Evolutionary conservation across 2,888 invertebrate genomes (phyloP).

Genomic region (Bombyx huttoni): DNA sequence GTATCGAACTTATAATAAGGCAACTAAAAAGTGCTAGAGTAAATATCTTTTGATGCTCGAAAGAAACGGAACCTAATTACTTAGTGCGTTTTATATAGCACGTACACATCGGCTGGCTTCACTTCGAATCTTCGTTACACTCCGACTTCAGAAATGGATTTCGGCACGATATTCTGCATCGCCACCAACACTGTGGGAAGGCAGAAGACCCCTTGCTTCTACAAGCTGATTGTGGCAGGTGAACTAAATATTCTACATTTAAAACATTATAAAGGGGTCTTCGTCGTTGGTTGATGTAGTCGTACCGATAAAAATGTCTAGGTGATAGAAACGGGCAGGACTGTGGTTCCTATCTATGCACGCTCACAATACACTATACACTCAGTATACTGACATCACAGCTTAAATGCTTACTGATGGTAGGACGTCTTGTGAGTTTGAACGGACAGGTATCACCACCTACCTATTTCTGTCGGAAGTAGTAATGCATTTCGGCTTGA

Average conservation of each 20-base stretch:
- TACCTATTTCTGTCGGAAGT: no score
- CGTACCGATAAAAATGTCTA: no score
- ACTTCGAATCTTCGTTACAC: slow-evolving; percentile 85
- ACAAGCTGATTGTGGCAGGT: slow-evolving; percentile 89
- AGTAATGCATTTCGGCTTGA: no score
- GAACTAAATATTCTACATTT: slow-evolving; percentile 16
- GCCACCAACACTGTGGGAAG: slow-evolving; percentile 85
- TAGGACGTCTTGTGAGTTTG: no score
- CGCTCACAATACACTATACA: no score
- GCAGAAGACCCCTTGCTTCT: slow-evolving; percentile 85
- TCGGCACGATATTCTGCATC: slow-evolving; percentile 87
- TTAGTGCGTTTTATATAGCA: slow-evolving; percentile 14
- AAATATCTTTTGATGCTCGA: no score
- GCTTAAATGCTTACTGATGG: no score
- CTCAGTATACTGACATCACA: no score
- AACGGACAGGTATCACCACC: no score
- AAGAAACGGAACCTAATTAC: background rate
- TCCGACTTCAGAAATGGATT: slow-evolving; percentile 86
- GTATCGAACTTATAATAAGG: slow-evolving; percentile 18
- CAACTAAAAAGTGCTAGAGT: no score
- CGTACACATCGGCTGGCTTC: slow-evolving; percentile 73
- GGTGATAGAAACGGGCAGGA: no score
- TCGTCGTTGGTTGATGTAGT: background rate
- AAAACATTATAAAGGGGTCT: background rate
- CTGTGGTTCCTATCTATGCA: no score